phyloP scores from a whole-genome alignment of 2,797 vertebrate genomes.

The Clarias pachynema region DNA sequence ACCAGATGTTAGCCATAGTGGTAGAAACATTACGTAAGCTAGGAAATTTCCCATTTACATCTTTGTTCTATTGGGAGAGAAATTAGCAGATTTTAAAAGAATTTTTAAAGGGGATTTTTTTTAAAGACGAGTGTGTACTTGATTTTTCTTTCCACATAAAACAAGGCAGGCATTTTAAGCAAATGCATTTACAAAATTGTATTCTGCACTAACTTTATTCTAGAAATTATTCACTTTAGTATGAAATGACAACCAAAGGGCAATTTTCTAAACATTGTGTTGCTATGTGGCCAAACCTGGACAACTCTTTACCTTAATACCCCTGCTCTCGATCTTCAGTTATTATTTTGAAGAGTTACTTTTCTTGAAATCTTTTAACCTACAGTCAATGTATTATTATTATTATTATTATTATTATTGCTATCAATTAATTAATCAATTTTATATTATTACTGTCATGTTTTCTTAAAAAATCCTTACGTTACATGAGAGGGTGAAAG shows the following conservation, averaged over 20 bases:
- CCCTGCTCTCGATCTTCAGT: not conserved
- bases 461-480: constrained; percentile 10
- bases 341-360: not conserved
- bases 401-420: not conserved
- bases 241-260: not conserved
- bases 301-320: not conserved
- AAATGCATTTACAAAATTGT: not conserved
- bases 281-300: not conserved
- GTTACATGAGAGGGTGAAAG: constrained; percentile 36
- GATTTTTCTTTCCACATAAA: not conserved
- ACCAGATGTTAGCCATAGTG: not conserved
- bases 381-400: not conserved
- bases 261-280: not conserved
- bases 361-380: constrained; percentile 5
- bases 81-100: not conserved
- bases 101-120: not conserved
- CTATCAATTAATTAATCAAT: no score
- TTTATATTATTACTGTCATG: not conserved
- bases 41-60: not conserved
- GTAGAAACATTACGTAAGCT: not conserved
- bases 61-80: not conserved
- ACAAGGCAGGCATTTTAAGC: not conserved
- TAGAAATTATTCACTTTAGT: not conserved
- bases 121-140: not conserved
- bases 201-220: not conserved